Conservation (phyloP, 2,797 vertebrate genomes). For the Sebastes melanostomus region DNA sequence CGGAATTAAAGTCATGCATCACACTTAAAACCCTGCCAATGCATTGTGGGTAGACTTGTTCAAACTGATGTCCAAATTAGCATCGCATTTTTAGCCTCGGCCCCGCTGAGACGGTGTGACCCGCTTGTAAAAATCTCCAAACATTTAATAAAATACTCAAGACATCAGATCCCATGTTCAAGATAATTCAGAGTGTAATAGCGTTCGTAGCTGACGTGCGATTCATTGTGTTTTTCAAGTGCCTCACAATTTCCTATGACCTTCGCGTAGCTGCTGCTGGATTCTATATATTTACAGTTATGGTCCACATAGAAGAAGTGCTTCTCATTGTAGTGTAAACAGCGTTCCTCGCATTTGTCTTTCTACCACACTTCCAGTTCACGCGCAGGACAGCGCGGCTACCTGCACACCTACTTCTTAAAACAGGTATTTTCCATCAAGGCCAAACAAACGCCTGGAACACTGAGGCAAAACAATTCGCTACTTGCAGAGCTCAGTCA, state of each 20-base stretch:
- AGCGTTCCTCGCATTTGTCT: conserved; percentile 37
- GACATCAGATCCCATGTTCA: conserved; percentile 21
- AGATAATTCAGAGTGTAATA: conserved; percentile 13
- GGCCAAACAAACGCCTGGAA: conserved; percentile 46
- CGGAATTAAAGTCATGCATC: conserved; percentile 81
- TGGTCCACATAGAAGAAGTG: conserved; percentile 24
- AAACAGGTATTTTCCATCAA: conserved; percentile 57
- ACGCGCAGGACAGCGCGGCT: conserved; percentile 14
- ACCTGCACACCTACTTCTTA: conserved; percentile 14
- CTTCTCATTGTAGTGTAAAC: conserved; percentile 30
- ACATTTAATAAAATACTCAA: conserved; percentile 52
- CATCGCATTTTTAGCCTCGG: conserved; percentile 57
- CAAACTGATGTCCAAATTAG: conserved; percentile 78
- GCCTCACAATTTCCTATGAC: conserved; percentile 32
- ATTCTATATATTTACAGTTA: conserved; percentile 44
- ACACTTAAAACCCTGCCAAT: conserved; percentile 79
- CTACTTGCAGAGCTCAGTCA: conserved; percentile 25
- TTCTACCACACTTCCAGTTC: conserved; percentile 11
- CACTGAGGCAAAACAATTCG: conserved; percentile 48
- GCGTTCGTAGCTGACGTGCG: not conserved
- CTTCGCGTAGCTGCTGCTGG: conserved; percentile 24
- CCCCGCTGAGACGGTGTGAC: conserved; percentile 42
- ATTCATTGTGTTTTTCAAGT: conserved; percentile 24
- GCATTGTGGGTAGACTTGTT: conserved; percentile 80
- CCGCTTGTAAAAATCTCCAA: conserved; percentile 56